Conservation (phyloP, 1,140 invertebrate species). For the Drosophila melanica region DNA sequence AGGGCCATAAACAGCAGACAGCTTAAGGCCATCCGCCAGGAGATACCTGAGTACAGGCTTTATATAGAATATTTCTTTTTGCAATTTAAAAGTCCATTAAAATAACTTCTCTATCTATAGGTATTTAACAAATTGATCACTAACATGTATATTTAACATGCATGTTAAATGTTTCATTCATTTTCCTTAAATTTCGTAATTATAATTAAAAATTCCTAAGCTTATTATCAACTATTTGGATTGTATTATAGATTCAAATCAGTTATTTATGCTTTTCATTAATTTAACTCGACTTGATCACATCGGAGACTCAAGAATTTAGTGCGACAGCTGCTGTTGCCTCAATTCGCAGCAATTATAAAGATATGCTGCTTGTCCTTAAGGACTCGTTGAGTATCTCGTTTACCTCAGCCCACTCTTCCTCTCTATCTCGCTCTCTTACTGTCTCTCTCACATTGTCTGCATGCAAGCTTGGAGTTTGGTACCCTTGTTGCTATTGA, state of each 20-base stretch:
- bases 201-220: no score
- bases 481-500: neutral
- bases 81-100: no score
- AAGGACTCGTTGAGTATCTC: neutral
- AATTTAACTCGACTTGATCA: slow-evolving; percentile 4
- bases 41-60: neutral
- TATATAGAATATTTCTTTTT: no score
- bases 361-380: slow-evolving; percentile 1
- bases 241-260: slow-evolving; percentile 8
- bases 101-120: no score
- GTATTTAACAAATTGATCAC: no score
- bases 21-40: slow-evolving; percentile 14
- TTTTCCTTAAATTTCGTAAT: neutral
- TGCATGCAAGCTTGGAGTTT: neutral
- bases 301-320: slow-evolving; percentile 10
- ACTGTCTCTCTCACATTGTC: neutral
- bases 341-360: slow-evolving; percentile 18
- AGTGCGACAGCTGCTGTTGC: neutral
- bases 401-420: neutral
- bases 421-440: neutral
- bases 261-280: slow-evolving; percentile 19
- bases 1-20: slow-evolving; percentile 24
- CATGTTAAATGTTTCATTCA: neutral
- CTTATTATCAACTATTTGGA: slow-evolving; percentile 3
- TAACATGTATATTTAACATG: no score